These are phyloP conservation scores for Psophia crepitans DNA, from an alignment of 2,113 vertebrate genomes.

Conservation along the genomic window DNA sequence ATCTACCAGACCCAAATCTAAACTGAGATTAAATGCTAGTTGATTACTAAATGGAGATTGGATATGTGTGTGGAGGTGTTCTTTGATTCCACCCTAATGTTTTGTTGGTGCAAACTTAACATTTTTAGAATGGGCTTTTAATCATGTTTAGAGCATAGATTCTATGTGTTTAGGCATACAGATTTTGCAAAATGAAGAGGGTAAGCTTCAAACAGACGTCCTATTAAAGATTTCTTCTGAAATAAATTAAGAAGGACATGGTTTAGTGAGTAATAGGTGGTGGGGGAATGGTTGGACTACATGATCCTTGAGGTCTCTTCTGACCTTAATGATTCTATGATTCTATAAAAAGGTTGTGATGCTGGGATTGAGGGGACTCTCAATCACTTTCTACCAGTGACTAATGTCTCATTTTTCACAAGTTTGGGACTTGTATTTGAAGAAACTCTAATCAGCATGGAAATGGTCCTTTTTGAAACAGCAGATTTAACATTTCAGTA, in stretches of 20 bases:
- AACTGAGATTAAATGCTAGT: background rate
- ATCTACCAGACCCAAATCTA: background rate
- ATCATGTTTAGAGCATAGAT: background rate
- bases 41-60: background rate
- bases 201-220: background rate
- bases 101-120: background rate
- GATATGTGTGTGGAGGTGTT: fast-evolving
- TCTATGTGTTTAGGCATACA: background rate
- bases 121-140: background rate
- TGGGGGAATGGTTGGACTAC: no score
- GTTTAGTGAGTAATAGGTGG: no score
- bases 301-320: no score
- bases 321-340: no score
- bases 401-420: background rate
- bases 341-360: no score
- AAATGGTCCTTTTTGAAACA: background rate
- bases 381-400: background rate
- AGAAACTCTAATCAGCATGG: background rate
- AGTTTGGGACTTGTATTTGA: background rate
- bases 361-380: background rate
- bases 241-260: background rate
- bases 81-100: background rate
- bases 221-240: background rate
- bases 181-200: background rate
- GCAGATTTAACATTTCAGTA: background rate